A percentile compares a stretch with the other conserved stretches of the same genome.
These are phyloP conservation scores for Hepsetus odoe DNA, from an alignment of 2,113 vertebrate genomes.

Conservation along the genomic window DNA sequence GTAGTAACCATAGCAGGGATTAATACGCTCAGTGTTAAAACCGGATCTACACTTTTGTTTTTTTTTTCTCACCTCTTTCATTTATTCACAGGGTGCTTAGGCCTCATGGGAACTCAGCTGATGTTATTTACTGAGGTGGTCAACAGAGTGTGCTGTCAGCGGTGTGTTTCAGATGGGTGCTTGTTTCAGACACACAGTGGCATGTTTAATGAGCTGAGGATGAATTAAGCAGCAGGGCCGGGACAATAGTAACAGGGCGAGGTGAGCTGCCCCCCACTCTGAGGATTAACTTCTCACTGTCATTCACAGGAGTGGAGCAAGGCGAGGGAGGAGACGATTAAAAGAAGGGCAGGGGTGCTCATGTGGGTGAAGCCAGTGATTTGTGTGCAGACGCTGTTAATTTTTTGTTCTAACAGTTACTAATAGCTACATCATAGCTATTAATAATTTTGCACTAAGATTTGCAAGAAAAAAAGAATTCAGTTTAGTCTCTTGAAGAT, in stretches of 20 bases:
- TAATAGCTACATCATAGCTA: too few relatives aligned
- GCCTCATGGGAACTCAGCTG: constrained; percentile 30
- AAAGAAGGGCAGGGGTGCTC: not conserved
- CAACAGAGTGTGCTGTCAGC: constrained; percentile 25
- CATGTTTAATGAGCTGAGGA: constrained; percentile 52
- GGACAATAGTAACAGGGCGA: constrained; percentile 33
- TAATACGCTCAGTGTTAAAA: not conserved
- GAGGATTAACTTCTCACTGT: constrained; percentile 51
- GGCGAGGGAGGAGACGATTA: constrained; percentile 1
- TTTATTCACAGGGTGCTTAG: constrained; percentile 4
- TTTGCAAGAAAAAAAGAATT: too few relatives aligned
- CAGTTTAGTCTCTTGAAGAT: not conserved
- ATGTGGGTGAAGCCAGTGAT: not conserved
- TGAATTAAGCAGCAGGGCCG: constrained; percentile 50
- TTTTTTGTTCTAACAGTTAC: too few relatives aligned
- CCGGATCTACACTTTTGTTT: not conserved
- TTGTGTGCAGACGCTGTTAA: not conserved
- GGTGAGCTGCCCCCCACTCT: constrained; percentile 47
- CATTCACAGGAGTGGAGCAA: constrained; percentile 20
- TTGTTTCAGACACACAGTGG: constrained; percentile 41
- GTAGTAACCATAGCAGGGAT: too few relatives aligned
- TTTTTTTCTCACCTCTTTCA: not conserved
- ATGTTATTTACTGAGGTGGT: constrained; percentile 58
- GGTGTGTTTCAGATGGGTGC: constrained; percentile 50
- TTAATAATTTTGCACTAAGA: too few relatives aligned